Evolutionary conservation across 37 sponge, comb jelly and placozoan genomes (phyloP).

Genomic region (Aphrocallistes beatrix): DNA sequence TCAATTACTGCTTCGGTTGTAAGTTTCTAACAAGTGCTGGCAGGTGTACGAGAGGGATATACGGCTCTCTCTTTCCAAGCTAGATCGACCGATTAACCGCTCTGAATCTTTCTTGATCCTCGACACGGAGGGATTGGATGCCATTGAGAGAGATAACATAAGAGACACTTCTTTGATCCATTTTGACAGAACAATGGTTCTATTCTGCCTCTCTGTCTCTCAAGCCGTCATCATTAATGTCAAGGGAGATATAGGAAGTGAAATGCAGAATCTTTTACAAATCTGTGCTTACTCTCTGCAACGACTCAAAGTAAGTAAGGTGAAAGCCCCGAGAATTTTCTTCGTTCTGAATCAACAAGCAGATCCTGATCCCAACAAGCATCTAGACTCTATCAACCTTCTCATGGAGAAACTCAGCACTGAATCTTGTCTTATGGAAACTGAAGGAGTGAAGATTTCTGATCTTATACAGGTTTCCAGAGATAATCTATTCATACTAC

Average conservation of each 20-base stretch:
- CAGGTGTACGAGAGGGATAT: neutral
- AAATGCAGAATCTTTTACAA: neutral
- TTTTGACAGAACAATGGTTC: conserved; percentile 9
- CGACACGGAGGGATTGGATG: neutral
- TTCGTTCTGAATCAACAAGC: conserved; percentile 7
- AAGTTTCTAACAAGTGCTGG: conserved; percentile 2
- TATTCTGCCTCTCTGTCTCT: neutral
- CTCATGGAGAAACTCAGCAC: no score
- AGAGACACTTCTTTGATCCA: neutral
- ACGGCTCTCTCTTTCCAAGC: neutral
- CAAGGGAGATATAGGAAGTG: neutral
- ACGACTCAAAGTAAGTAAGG: neutral
- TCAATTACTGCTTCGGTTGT: neutral
- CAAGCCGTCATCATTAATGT: neutral
- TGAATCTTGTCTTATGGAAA: no score
- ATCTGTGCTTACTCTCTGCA: neutral
- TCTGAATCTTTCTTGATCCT: neutral
- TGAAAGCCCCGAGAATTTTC: neutral
- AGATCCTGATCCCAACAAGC: no score
- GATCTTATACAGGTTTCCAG: no score
- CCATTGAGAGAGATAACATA: neutral
- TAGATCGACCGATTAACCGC: neutral
- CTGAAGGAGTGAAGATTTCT: no score
- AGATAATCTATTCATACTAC: no score
- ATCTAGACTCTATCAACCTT: no score